Evolutionary conservation across 1,140 invertebrate genomes (phyloP).

Genomic region (Platorchestia sp.): DNA sequence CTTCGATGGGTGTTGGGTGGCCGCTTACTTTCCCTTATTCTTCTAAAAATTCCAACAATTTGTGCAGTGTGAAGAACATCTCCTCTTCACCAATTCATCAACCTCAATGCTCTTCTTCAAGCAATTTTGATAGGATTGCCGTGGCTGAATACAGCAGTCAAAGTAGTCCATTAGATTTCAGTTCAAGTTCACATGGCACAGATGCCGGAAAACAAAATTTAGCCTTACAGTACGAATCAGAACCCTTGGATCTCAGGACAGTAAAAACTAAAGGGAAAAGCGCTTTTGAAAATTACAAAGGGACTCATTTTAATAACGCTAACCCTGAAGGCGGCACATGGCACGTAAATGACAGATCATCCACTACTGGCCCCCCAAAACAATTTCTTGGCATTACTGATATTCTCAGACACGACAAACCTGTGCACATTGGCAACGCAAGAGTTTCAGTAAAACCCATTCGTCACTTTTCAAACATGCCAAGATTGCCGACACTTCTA

Average conservation of each 20-base stretch:
- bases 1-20: not conserved
- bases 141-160: not conserved
- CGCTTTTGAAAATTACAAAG: not conserved
- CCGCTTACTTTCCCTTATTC: not conserved
- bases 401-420: not conserved
- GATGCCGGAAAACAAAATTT: not conserved
- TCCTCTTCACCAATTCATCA: not conserved
- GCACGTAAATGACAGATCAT: not conserved
- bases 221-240: conserved; percentile 15
- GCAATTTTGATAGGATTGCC: not conserved
- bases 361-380: not conserved
- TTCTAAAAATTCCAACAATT: not conserved
- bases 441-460: not conserved
- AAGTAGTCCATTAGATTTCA: not conserved
- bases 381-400: conserved; percentile 18
- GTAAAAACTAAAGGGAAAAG: not conserved
- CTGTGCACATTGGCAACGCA: not conserved
- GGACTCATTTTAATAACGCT: not conserved
- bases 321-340: not conserved
- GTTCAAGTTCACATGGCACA: not conserved
- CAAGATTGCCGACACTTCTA: not conserved
- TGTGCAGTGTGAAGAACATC: not conserved
- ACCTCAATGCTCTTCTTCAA: not conserved
- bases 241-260: conserved; percentile 22
- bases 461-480: not conserved